Conservation (phyloP, 37 sponge, comb jelly and placozoan species). For the Cliona cf. orientalis region DNA sequence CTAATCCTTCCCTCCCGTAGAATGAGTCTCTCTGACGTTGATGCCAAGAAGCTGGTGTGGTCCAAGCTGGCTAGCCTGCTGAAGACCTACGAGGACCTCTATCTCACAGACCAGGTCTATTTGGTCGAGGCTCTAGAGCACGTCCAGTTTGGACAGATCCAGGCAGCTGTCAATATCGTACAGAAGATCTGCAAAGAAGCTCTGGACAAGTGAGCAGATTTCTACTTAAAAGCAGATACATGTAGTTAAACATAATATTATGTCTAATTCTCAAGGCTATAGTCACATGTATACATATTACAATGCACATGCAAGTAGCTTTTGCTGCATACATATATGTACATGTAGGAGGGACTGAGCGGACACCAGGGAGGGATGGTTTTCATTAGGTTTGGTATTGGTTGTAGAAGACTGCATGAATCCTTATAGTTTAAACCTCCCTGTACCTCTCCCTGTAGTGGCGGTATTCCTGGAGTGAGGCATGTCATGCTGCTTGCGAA, state of each 20-base stretch:
- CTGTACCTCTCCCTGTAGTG: slow-evolving; percentile 35
- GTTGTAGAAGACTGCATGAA: neutral
- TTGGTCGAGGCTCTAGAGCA: slow-evolving; percentile 71
- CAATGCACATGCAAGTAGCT: slow-evolving; percentile 2
- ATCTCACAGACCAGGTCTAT: slow-evolving; percentile 56
- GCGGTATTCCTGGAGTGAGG: slow-evolving; percentile 50
- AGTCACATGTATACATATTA: too few species aligned
- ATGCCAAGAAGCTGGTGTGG: slow-evolving; percentile 17
- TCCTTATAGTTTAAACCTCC: neutral
- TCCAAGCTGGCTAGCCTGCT: slow-evolving; percentile 35
- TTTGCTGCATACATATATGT: too few species aligned
- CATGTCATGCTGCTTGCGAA: slow-evolving; percentile 69
- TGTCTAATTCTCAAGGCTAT: too few species aligned
- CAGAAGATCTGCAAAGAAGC: slow-evolving; percentile 33
- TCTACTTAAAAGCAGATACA: neutral
- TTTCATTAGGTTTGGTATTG: too few species aligned
- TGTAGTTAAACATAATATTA: neutral
- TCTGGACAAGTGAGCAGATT: slow-evolving; percentile 46
- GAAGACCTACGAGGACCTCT: slow-evolving; percentile 59
- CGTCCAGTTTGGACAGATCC: slow-evolving; percentile 63
- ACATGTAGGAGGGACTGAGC: too few species aligned
- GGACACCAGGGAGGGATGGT: too few species aligned
- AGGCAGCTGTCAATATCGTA: slow-evolving; percentile 43
- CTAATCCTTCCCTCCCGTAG: neutral
- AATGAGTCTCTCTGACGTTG: slow-evolving; percentile 42